Percentiles rank a stretch among this genome's conserved stretches.
Conservation (phyloP, 2,888 invertebrate species). For the Slavum lentiscoides region DNA sequence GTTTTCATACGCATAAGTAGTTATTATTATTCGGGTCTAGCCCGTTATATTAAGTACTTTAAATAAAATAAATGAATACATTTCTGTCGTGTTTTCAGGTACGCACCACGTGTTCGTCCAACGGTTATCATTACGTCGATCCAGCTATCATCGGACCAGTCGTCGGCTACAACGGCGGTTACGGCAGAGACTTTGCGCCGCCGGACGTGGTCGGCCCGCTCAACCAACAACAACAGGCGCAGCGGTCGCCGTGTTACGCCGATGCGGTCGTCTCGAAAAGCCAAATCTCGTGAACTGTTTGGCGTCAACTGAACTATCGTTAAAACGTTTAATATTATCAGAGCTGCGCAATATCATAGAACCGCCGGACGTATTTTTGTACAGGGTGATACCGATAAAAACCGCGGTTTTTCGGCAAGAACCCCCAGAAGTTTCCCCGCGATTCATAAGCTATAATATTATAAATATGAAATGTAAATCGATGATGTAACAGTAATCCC, state of each 20-base stretch:
- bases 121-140: constrained; percentile 49
- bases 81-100: constrained; percentile 1
- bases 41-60: too few species aligned
- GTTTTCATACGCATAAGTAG: too few species aligned
- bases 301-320: not conserved
- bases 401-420: too few species aligned
- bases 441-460: too few species aligned
- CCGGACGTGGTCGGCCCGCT: constrained; percentile 37
- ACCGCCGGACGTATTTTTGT: not conserved
- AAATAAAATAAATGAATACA: not conserved
- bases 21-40: too few species aligned
- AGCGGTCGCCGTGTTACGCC: constrained; percentile 26
- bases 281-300: not conserved
- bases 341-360: not conserved
- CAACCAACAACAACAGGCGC: constrained; percentile 5
- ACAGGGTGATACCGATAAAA: too few species aligned
- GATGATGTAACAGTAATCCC: too few species aligned
- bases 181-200: constrained; percentile 24
- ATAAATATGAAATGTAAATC: too few species aligned
- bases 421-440: too few species aligned
- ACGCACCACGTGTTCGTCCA: constrained; percentile 43
- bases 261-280: not conserved
- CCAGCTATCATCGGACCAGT: not conserved
- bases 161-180: constrained; percentile 5
- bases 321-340: not conserved